Evolutionary conservation across 2,113 vertebrate species (phyloP), one percentile per base, ranked within the genome.

Genomic region (Aphelocoma coerulescens): DNA sequence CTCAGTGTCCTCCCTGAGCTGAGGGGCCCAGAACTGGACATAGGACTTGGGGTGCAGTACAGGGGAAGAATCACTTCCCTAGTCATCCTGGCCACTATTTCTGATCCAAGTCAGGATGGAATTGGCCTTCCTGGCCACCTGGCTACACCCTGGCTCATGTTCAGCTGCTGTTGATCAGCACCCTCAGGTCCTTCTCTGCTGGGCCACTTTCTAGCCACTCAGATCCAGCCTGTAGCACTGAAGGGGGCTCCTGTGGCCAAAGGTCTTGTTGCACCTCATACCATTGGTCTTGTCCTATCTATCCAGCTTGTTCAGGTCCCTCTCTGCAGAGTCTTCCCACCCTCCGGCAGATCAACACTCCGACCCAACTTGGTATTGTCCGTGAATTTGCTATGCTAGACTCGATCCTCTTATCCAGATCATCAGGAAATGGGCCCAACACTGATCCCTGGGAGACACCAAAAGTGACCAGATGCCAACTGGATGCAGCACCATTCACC

Each of bases 11-110:
- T 57, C 22, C 26, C 26, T 35, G 48, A 41, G 27, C 2, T 43
- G 48, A 49, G 12, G 17, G 14, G 17, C 48, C 26, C 48, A 43
- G 26, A 76, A 62, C 27, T 13, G 44, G 19, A 41, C 44, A 52
- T 11, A 35, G 20, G 30, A 32, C 6, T 18, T 18, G 4, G 32
- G 17, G 11, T 32, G 30, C 0, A 0, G n/a, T 22, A 32, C 11
- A 62, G 41, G 21, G 11, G 2, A 62, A 55, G 37, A 30, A 39
- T 30, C 39, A 17, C 24, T 30, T 30, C 23, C 16, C n/a, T 24
- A 11, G 16, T 67, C 9, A 1, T 61, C 32, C 54, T n/a, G 13
- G 23, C 20, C 44, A 52, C 28, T n/a, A 10, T 22, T 75, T 18
- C 61, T 52, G 39, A 74, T 17, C 5, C 52, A 59, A 21, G 10